A percentile compares a stretch with the other conserved stretches of the same genome.
phyloP scores from a whole-genome alignment of 2,797 vertebrate genomes.

The Nyctibius grandis region DNA sequence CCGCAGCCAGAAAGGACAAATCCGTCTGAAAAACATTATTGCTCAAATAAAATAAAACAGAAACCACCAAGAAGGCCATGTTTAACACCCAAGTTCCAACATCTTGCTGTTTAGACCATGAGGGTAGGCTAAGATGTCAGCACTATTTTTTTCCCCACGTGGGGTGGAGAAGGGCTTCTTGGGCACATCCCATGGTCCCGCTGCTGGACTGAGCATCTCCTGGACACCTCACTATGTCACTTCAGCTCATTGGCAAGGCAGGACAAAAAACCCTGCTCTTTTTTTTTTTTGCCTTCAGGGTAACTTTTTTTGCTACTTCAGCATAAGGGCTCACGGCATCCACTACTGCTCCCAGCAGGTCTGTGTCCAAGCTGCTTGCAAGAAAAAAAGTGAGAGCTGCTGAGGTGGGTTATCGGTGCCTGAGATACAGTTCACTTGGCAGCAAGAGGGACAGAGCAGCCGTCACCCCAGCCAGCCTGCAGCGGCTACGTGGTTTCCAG shows the following conservation, averaged over 20 bases:
- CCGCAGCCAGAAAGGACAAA: background rate
- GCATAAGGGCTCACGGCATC: background rate
- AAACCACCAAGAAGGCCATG: background rate
- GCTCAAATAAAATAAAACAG: background rate
- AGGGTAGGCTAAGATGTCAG: no score
- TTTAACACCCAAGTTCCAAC: background rate
- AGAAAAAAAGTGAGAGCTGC: background rate
- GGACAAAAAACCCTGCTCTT: background rate
- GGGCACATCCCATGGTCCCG: no score
- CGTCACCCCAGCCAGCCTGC: rapidly evolving
- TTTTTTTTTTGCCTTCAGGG: background rate
- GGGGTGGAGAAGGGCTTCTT: background rate
- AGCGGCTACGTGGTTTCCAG: rapidly evolving
- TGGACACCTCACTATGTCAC: background rate
- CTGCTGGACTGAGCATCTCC: background rate
- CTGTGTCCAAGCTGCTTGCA: background rate
- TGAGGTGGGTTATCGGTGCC: no score
- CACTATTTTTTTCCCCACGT: background rate
- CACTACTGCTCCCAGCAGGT: no score
- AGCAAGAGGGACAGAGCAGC: background rate
- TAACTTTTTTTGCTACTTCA: background rate
- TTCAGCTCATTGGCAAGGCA: background rate
- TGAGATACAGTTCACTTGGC: no score
- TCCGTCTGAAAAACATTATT: background rate
- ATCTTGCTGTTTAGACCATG: no score